Base-by-base conservation (phyloP, 2,113 vertebrate species). In the Pelusios castaneus region DNA sequence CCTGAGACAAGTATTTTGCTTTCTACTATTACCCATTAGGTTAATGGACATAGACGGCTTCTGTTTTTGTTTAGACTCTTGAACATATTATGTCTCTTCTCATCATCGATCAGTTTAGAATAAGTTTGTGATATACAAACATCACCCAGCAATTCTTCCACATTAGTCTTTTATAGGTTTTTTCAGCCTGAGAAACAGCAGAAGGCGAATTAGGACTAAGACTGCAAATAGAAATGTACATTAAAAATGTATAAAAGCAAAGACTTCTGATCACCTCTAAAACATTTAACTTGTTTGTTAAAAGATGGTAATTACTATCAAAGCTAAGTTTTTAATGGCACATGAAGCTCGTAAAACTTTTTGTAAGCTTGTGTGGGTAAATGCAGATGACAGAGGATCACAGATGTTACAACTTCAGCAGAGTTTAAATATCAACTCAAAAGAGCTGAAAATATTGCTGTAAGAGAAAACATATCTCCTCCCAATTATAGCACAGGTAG, bases 61-160 rank as follows among this genome's bases (percentile, higher is more conserved):
- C 70, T 88, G 24, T 82, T 89, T 47, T 19, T 92, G 10, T 75
- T 83, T 85, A 83, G 56, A 29, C 24, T 47, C 90, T 89, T 92
- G 63, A 60, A 78, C 7, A 5, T 25, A 31, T n/a, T 0, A 0
- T 52, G 41, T 80, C 14, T 84, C 54, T 86, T 80, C 38, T 88
- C 51, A 56, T 60, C 29, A 29, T 85, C 70, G 87, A 91, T 94
- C 29, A 49, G 5, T 83, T 96, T 84, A 91, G 82, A 84, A 51
- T 87, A 88, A 93, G 56, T 83, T 95, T 92, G 41, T 75, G 58
- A 79, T 63, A 29, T 81, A 49, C 79, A 60, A 78, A 77, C 49
- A 84, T 12, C 12, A 12, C 27, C 70, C 85, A 77, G 4, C 81
- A 81, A 27, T 43, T 88, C 24, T 54, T 38, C n/a, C 34, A 2